Base-by-base conservation (phyloP, 2,888 invertebrate species). In the Drosophila emarginata region DNA sequence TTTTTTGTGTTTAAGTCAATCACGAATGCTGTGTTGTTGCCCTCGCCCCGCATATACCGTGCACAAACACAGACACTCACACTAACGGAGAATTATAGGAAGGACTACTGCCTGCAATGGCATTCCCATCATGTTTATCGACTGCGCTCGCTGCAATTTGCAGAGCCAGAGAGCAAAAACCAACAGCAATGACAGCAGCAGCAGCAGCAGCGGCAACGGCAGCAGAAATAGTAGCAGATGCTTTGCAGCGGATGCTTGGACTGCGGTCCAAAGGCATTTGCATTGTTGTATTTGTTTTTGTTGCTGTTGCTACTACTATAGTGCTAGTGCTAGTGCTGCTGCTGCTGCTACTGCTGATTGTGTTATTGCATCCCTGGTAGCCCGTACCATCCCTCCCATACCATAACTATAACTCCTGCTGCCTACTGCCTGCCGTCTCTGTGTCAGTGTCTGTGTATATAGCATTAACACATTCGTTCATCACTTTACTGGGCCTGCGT, bases 391-490 rank as follows among this genome's bases (percentile, higher is more conserved):
- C 4, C 23, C 23, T n/a, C 18, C 60, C 39, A 4, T 26, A 4
- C 1, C 9, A 7, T 32, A 32, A 4, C 32, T 11, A 32, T 9
- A 32, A 32, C 7, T 32, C 15, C 53, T 3, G 45, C 15, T 53
- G 39, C 15, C 53, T 3, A 39, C 15, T 53, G 39, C 59, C 12
- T 62, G 40, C 5, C 37, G 23, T 50, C 40, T 32, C 61, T 64
- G 60, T 72, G 62, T 79, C 69, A 72, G 80, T 72, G 75, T 65
- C 62, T 72, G 62, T 79, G 71, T 78, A 74, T 74, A 85, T 73
- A 79, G 83, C 80, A 83, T 86, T 86, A 86, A 82, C 82, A 83
- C 87, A 82, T 78, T 82, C 78, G 70, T 79, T 82, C 74, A 75
- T 74, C 67, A 77, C 79, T 76, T 69, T 63, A 80, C 64, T 65